These are phyloP conservation scores for Danio jaintianensis DNA, from an alignment of 2,797 vertebrate species.

Conservation along the genomic window DNA sequence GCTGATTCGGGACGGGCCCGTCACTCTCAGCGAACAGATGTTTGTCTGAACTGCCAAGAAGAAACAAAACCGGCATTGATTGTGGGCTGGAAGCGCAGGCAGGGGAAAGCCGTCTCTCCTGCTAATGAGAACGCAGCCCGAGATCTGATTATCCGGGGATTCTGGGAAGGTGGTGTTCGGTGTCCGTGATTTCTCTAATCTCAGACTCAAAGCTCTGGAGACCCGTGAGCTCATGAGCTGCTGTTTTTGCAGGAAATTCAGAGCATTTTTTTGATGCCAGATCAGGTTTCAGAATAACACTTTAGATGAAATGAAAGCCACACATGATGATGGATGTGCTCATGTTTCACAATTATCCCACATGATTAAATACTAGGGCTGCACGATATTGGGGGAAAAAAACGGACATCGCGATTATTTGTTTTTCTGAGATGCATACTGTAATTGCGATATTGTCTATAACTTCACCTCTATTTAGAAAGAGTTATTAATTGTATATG, in stretches of 20 bases:
- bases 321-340: no score
- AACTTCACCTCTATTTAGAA: no score
- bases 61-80: constrained; percentile 98
- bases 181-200: constrained; percentile 97
- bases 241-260: neutral
- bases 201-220: constrained; percentile 74
- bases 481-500: no score
- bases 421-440: no score
- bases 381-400: no score
- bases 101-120: constrained; percentile 80
- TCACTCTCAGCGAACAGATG: constrained; percentile 97
- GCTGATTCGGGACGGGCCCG: constrained; percentile 94
- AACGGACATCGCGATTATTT: no score
- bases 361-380: no score
- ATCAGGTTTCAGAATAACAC: neutral
- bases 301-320: neutral
- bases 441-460: no score
- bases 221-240: constrained; percentile 19
- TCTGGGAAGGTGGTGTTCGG: constrained; percentile 89
- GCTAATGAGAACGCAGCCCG: constrained; percentile 78
- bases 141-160: constrained; percentile 63
- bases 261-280: neutral
- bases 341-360: no score
- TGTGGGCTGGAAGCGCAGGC: constrained; percentile 75
- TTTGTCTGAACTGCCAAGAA: constrained; percentile 97